Evolutionary conservation across 2,888 invertebrate species (phyloP), one percentile per base, ranked within the genome.

Genomic region (Anorthoa munda): DNA sequence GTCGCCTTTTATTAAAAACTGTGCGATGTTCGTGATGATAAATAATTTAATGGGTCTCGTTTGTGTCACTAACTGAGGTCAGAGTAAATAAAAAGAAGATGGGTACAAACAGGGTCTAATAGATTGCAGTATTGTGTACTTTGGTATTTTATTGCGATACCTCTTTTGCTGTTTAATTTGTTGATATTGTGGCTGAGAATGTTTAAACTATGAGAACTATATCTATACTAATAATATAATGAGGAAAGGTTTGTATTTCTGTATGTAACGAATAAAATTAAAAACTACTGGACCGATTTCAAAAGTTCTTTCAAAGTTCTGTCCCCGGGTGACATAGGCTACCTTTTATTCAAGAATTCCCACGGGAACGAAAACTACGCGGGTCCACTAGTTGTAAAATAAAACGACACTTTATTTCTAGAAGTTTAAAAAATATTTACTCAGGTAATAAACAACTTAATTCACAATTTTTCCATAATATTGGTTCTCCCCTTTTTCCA

Each of bases 1-100:
- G 74, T 56, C 55, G 45, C 11, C 50, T 75, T 75, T 79, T 79
- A 73, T 61, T 73, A 73, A 75, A 77, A 79, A 79, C 48, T 61
- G 46, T 53, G 39, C 48, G 18, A 72, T 13, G 26, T 26, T 60
- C 13, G 80, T 60, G 15, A 31, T 80, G 45, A 64, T 77, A 64
- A 64, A 81, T 77, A 65, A 65, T 65, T 56, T 65, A 75, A 61
- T 65, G 46, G 75, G 60, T n/a, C 31, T 59, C 50, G 21, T 65
- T 75, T 81, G 17, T 31, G 59, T 45, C 48, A 46, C 59, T 74
- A n/a, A 77, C 70, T n/a, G 58, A 45, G 18, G 21, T 18, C 26
- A 26, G 3, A 48, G 18, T 59, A 75, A 53, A 71, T 79, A 79
- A 72, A 72, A n/a, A 7, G 48, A 39, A 59, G 11, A 39, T 48